Conservation (phyloP, 2,888 invertebrate genomes). For the Pachymerium ferrugineum region DNA sequence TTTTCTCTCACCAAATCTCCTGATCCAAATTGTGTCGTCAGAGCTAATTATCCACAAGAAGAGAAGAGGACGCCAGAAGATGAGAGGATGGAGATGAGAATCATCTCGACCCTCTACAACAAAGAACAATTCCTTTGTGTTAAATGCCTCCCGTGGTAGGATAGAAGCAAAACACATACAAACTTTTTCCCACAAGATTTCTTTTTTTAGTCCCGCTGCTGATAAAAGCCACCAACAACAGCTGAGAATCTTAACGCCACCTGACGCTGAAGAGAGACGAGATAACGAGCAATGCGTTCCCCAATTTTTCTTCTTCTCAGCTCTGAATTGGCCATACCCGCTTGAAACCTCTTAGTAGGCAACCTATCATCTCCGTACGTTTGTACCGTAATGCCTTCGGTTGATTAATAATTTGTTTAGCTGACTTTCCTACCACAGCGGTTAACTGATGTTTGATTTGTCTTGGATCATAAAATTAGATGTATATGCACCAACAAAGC, state of each 20-base stretch:
- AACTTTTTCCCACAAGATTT: not conserved
- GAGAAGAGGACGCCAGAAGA: not conserved
- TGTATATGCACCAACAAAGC: too few relatives aligned
- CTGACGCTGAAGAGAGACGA: not conserved
- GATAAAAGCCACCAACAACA: not conserved
- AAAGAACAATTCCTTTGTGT: constrained; percentile 12
- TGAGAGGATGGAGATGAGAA: not conserved
- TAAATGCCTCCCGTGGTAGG: not conserved
- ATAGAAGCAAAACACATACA: not conserved
- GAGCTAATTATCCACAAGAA: constrained; percentile 16
- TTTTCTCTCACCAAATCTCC: not conserved
- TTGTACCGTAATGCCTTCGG: too few relatives aligned
- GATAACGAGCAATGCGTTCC: too few relatives aligned
- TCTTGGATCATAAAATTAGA: too few relatives aligned
- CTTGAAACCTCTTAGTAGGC: too few relatives aligned
- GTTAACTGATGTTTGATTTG: too few relatives aligned
- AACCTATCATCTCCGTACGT: too few relatives aligned
- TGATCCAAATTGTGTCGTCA: constrained; percentile 27
- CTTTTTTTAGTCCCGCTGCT: not conserved
- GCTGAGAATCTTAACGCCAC: not conserved
- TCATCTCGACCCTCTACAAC: not conserved
- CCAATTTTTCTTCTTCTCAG: too few relatives aligned
- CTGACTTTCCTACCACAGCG: too few relatives aligned
- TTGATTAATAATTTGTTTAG: too few relatives aligned
- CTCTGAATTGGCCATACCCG: too few relatives aligned